Evolutionary conservation across 2,113 vertebrate species (phyloP), one percentile per base, ranked within the genome.

Genomic region (Saccopteryx bilineata): DNA sequence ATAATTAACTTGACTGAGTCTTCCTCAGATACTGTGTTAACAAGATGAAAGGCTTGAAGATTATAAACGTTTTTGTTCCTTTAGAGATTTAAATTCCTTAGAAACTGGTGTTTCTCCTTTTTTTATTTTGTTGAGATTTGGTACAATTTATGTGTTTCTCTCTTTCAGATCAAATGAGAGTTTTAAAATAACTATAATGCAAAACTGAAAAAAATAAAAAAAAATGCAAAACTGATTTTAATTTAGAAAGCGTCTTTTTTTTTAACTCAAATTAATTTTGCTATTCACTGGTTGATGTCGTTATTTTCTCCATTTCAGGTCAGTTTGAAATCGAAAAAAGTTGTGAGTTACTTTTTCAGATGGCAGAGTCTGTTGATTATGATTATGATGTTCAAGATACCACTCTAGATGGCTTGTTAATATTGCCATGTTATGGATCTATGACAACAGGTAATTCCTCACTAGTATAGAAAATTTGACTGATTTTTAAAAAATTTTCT

Each of bases 281-380:
- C 31, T 89, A 1, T 91, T 95, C 13, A 85, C 39, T 39, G 39
- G 1, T 94, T 96, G 24, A 65, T 94, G 52, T 95, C n/a, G 9
- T 93, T 93, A 28, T 90, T 95, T 72, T 87, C 31, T 24, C 60
- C 26, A 65, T 94, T 96, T 91, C 97, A 99, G 99, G 99, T 61
- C 99, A 99, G 78, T 98, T 98, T 63, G 99, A 99, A 98, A 99
- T 99, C 21, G 99, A 99, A 96, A 99, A 98, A 93, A 99, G 99
- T 21, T 99, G 99, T 94, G 99, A 99, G 93, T 74, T 99, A 93
- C 97, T 99, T 46, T 99, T 98, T 97, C 98, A 99, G 93, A 99
- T 98, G 96, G 99, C 99, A 0, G 99, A 99, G 83, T 96, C 92
- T 66, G 99, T 99, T 26, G 99, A 99, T 97, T 99, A 99, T 95